phyloP scores from a whole-genome alignment of 2,888 invertebrate genomes.

The Therioaphis trifolii region DNA sequence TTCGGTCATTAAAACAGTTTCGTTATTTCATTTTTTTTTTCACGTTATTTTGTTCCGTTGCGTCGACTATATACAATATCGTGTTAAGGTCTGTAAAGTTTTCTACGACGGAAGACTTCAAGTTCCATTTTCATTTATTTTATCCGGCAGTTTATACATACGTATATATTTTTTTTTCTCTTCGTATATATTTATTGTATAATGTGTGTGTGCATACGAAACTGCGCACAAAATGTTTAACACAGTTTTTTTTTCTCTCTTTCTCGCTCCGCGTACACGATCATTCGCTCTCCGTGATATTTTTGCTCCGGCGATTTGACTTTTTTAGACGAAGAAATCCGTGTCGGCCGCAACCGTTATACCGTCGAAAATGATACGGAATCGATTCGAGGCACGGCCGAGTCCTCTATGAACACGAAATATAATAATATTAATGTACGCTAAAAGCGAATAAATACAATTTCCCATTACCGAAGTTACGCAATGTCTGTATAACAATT shows the following conservation, averaged over 20 bases:
- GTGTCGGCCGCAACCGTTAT: not conserved
- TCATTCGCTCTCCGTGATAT: no score
- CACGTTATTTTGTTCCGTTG: not conserved
- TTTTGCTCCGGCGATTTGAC: no score
- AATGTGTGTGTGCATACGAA: not conserved
- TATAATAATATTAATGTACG: not conserved
- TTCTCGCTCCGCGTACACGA: not conserved
- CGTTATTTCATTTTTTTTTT: not conserved
- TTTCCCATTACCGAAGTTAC: slow-evolving; percentile 12
- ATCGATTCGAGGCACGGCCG: not conserved
- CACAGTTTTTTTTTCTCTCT: not conserved
- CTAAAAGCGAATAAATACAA: slow-evolving; percentile 29
- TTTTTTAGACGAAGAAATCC: not conserved
- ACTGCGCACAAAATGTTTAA: not conserved
- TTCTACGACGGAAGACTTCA: not conserved
- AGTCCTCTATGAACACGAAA: not conserved
- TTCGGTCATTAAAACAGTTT: not conserved
- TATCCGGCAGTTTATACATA: not conserved
- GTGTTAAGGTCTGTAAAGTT: not conserved
- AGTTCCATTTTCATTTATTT: not conserved
- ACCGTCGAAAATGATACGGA: not conserved
- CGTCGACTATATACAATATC: not conserved
- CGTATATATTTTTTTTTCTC: not conserved
- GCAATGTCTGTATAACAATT: slow-evolving; percentile 30
- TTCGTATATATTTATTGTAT: not conserved